These are phyloP conservation scores for Stenurella melanura DNA, from an alignment of 2,888 invertebrate species.

Conservation along the genomic window DNA sequence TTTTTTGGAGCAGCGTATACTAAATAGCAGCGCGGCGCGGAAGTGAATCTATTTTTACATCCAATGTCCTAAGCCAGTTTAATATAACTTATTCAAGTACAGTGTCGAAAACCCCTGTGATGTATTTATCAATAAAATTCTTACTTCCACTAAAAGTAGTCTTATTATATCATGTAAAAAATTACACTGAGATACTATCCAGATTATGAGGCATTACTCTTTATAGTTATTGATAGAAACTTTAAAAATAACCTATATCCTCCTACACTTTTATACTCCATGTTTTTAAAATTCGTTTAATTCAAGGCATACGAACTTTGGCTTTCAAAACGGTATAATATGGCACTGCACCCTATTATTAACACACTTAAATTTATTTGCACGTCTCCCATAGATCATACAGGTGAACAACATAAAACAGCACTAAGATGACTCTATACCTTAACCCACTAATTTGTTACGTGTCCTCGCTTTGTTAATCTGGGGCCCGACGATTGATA, in stretches of 20 bases:
- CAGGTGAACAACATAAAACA: not conserved
- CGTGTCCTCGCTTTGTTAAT: not conserved
- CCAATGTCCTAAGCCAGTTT: no score
- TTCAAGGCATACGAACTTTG: not conserved
- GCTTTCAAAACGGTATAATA: not conserved
- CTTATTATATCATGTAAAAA: no score
- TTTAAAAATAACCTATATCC: not conserved
- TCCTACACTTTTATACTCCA: not conserved
- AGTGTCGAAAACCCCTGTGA: no score
- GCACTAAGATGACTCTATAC: not conserved
- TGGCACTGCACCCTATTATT: not conserved
- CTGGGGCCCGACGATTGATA: not conserved
- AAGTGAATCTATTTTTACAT: no score
- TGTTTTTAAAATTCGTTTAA: not conserved
- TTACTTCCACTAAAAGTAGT: no score
- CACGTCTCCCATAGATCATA: not conserved
- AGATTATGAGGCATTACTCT: slow-evolving; percentile 2
- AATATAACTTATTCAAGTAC: no score
- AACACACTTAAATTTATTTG: not conserved
- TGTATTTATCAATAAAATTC: no score
- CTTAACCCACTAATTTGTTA: not conserved
- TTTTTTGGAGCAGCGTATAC: no score
- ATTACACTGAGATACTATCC: not conserved
- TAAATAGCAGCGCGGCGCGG: no score
- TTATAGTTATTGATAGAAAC: not conserved